Base-by-base conservation (phyloP, 2,113 vertebrate genomes). In the Motacilla tschutschensis region DNA sequence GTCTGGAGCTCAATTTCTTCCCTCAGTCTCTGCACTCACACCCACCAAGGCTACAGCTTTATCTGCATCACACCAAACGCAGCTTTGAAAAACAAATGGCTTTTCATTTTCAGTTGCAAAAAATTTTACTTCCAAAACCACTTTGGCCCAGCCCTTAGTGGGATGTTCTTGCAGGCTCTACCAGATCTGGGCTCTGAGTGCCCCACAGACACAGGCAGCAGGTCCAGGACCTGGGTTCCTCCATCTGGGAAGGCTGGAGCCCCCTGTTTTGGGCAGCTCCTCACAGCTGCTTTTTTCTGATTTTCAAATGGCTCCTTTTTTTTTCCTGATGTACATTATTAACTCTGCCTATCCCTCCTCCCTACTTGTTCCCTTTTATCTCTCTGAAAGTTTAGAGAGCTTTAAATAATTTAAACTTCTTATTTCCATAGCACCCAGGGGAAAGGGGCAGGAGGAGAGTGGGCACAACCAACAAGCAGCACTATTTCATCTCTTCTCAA, bases 61-160 rank as follows among this genome's bases (percentile, higher is more conserved):
- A 12, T 12, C 31, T 55, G 40, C 41, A 5, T 8, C 1, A 5
- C 1, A 2, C 9, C 60, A 50, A 36, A 54, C 0, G 0, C 26
- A 26, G 41, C 59, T 57, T 36, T 28, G 33, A 31, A 71, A 50
- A 88, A 16, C 14, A 50, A 83, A 54, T 0, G 3, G 14, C 5
- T 41, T 65, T 62, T 44, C 2, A 14, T 79, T 47, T 59, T 9
- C 29, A 36, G 31, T 8, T 38, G 8, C 22, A 36, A 7, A 72
- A n/a, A 20, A 7, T 84, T 54, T 71, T 17, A 14, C 22, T 21
- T 35, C 21, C 43, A 43, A 17, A 25, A 38, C 19, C 1, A 12
- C 24, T 36, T 11, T 29, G 65, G 79, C 38, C 73, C 72, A 60
- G 43, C 38, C 41, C 44, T 48, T 2, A 35, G 7, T 20, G 46